Percentiles rank a stretch among this genome's conserved stretches.
Evolutionary conservation across 2,797 vertebrate species (phyloP).

Genomic region (Pelobates cultripes): DNA sequence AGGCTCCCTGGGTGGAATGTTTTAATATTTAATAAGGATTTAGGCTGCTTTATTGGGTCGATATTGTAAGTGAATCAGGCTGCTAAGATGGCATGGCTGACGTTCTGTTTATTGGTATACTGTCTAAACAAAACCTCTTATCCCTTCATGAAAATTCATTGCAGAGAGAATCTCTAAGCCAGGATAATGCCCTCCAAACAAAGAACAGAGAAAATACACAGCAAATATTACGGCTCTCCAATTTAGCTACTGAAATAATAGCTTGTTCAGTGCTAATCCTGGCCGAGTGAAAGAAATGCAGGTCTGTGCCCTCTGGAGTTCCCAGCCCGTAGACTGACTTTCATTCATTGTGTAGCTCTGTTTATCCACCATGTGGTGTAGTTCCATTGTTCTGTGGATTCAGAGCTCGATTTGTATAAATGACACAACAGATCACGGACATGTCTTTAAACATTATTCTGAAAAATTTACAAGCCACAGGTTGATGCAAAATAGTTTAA

Average conservation of each 20-base stretch:
- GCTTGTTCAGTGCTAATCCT: constrained; percentile 56
- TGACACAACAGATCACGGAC: too few relatives aligned
- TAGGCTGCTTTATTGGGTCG: constrained; percentile 65
- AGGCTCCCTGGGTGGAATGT: constrained; percentile 55
- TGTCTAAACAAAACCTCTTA: constrained; percentile 64
- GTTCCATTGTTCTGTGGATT: constrained; percentile 42
- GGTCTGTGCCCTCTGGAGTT: not conserved
- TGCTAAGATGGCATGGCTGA: constrained; percentile 58
- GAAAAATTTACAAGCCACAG: too few relatives aligned
- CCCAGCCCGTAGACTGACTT: not conserved
- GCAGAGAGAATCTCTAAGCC: constrained; percentile 63
- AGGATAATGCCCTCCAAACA: constrained; percentile 40
- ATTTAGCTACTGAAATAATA: constrained; percentile 59
- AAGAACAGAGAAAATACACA: constrained; percentile 49
- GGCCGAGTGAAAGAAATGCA: constrained; percentile 41
- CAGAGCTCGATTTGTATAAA: too few relatives aligned
- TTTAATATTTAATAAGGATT: constrained; percentile 67
- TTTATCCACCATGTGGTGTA: constrained; percentile 48
- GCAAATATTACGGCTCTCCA: constrained; percentile 61
- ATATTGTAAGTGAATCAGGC: constrained; percentile 65
- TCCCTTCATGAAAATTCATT: constrained; percentile 67
- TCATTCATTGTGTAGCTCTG: constrained; percentile 54
- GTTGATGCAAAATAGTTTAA: too few relatives aligned
- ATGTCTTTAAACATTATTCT: too few relatives aligned
- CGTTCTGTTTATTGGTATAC: constrained; percentile 59